These are phyloP conservation scores for Dryobates pubescens DNA, from an alignment of 2,797 vertebrate genomes.

Conservation along the genomic window DNA sequence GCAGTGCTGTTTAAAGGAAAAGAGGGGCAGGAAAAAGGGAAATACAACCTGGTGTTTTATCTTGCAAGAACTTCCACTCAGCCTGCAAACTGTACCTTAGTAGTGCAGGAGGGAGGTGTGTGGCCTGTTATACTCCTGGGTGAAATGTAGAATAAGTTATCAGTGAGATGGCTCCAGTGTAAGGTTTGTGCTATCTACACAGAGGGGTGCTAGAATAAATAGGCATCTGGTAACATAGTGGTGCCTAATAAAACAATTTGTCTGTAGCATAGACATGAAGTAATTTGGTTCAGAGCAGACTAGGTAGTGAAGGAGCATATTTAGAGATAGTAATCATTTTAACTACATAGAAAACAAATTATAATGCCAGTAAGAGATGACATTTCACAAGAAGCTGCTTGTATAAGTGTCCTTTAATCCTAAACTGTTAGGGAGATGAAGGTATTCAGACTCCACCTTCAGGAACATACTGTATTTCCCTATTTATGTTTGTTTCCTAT, in stretches of 20 bases:
- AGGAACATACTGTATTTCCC: conserved; percentile 61
- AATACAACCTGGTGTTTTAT: neutral
- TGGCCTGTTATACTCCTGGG: neutral
- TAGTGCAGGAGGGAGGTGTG: neutral
- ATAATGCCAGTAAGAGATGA: neutral
- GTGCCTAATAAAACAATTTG: neutral
- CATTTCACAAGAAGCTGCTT: neutral
- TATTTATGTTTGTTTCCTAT: conserved; percentile 61
- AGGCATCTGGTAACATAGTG: neutral
- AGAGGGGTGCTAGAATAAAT: neutral
- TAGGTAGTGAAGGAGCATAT: neutral
- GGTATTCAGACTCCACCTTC: conserved; percentile 24
- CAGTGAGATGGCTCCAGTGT: neutral
- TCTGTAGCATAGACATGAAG: neutral
- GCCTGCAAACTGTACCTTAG: neutral
- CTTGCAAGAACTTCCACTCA: neutral
- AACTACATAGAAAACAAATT: neutral
- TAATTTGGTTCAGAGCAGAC: neutral
- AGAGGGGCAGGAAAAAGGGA: fast-evolving
- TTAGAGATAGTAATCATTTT: neutral
- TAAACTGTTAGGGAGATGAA: neutral
- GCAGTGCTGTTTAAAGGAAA: fast-evolving
- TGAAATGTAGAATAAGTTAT: neutral
- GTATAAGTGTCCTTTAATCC: conserved; percentile 13
- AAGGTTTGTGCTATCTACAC: neutral